Evolutionary conservation across 2,113 vertebrate species (phyloP), one percentile per base, ranked within the genome.

Genomic region (Noturus placidus): DNA sequence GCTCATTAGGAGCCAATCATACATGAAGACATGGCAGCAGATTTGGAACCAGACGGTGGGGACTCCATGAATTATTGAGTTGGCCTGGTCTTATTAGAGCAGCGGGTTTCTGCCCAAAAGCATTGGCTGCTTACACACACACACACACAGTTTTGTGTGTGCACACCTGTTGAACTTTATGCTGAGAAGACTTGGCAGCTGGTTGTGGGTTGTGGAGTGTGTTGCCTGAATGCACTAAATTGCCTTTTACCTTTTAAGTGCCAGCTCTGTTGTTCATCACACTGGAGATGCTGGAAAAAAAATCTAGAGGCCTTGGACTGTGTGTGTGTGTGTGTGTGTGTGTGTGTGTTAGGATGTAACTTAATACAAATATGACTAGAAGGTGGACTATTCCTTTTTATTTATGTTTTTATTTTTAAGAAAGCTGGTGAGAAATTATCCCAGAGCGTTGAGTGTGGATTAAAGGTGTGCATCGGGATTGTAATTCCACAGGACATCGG

Each of bases 1-100:
- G 91, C 94, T 95, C 94, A 94, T 96, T 95, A 95, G 92, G 92
- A 94, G 92, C 91, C 94, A 95, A 95, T 96, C 95, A 94, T 91
- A 95, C 92, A 91, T 91, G 92, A 92, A 92, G 94, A 93, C 86
- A 89, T 88, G 90, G 89, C 91, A 92, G 91, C 84, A 86, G 90
- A 94, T 93, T 93, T 89, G 91, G 91, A 92, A 90, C 91, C 91
- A 90, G 63, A n/a, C 89, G 86, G 91, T 90, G 83, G 84, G 87
- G 91, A 91, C 91, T 87, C 93, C 93, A 94, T 96, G 85, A 92
- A 95, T 95, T 95, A 95, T 96, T 95, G 91, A 95, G 91, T 92
- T 88, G 87, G 92, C 90, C 91, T 89, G 77, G 90, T 94, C 93
- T 95, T 94, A 94, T 95, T 95, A 94, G 92, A 93, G 91, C 89